Percentiles rank a stretch among this genome's conserved stretches.
Evolutionary conservation across 2,113 vertebrate species (phyloP).

Genomic region (Melanostigma gelatinosum): DNA sequence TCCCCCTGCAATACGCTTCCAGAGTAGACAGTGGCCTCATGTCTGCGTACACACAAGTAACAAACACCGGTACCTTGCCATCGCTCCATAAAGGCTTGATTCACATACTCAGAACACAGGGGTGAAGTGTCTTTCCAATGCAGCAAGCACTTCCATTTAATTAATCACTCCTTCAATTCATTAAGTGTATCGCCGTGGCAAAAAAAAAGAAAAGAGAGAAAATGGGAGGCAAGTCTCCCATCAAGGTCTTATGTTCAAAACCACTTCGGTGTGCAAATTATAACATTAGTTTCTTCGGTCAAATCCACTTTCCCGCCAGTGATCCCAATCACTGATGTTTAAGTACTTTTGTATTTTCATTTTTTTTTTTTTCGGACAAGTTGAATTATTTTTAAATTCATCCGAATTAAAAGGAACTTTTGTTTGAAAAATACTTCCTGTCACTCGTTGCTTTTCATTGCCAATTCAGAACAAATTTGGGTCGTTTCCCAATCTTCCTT

Average conservation of each 20-base stretch:
- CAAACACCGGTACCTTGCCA: slow-evolving; percentile 45
- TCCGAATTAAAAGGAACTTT: neutral
- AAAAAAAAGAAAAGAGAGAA: slow-evolving; percentile 15
- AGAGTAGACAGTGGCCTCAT: slow-evolving; percentile 39
- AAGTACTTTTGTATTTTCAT: neutral
- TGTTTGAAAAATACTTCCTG: neutral
- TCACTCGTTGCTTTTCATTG: neutral
- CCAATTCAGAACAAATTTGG: neutral
- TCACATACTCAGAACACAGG: slow-evolving; percentile 61
- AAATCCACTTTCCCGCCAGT: slow-evolving; percentile 20
- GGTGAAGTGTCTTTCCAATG: slow-evolving; percentile 66
- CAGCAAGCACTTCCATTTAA: slow-evolving; percentile 47
- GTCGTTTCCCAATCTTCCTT: slow-evolving; percentile 6
- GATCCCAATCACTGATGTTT: neutral
- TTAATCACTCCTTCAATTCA: slow-evolving; percentile 71
- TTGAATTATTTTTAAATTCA: neutral
- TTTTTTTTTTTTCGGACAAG: neutral
- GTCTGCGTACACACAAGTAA: slow-evolving; percentile 36
- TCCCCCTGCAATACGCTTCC: slow-evolving; percentile 29
- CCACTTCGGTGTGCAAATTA: slow-evolving; percentile 48
- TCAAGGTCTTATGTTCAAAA: slow-evolving; percentile 54
- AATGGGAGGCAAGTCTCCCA: slow-evolving; percentile 30
- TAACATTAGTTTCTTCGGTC: slow-evolving; percentile 39
- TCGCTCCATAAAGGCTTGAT: slow-evolving; percentile 59
- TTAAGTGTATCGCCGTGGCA: slow-evolving; percentile 51